Evolutionary conservation across 2,888 invertebrate genomes (phyloP), one percentile per base, ranked within the genome.

Genomic region (Saturnia pavonia): DNA sequence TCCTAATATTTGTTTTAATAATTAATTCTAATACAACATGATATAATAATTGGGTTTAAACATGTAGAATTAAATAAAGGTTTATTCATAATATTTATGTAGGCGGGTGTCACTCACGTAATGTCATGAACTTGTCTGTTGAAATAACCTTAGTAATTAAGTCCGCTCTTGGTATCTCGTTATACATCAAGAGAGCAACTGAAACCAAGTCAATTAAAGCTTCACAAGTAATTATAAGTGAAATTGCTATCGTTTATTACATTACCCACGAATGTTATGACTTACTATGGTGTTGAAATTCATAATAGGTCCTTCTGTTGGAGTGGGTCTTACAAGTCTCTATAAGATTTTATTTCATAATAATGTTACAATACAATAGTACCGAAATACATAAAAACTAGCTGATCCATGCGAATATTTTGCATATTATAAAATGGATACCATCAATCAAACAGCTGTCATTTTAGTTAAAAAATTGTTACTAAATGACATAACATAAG

Each of bases 61-160:
- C 0, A 68, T 68, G 25, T 42, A 67, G 1, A 22, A 43, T 40
- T 12, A 67, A 25, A 43, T 40, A 43, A 67, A 40, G 3, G 9
- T 67, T 67, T 42, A 42, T 67, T 43, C 42, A 67, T 67, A 25
- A 40, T 71, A 57, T 27, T 27, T 60, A 14, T 27, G 25, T 60
- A 27, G 57, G 27, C 14, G 27, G 40, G 63, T 67, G 48, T 67
- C 34, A 69, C 72, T 72, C 69, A 72, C 72, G 63, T 70, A 72
- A 69, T 69, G 69, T 63, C 63, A 60, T 27, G 22, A 88, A 78
- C 75, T 78, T 80, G 40, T 80, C 81, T 76, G 81, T 83, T 70
- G 81, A 74, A 77, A 83, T 75, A 74, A 86, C 77, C 78, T 81
- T 82, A 70, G 82, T 80, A 76, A 89, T 80, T 80, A 88, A 79